A percentile compares a stretch with the other conserved stretches of the same genome.
These are phyloP conservation scores for Drosophila albomicans DNA, from an alignment of 1,140 invertebrate genomes.

Conservation along the genomic window DNA sequence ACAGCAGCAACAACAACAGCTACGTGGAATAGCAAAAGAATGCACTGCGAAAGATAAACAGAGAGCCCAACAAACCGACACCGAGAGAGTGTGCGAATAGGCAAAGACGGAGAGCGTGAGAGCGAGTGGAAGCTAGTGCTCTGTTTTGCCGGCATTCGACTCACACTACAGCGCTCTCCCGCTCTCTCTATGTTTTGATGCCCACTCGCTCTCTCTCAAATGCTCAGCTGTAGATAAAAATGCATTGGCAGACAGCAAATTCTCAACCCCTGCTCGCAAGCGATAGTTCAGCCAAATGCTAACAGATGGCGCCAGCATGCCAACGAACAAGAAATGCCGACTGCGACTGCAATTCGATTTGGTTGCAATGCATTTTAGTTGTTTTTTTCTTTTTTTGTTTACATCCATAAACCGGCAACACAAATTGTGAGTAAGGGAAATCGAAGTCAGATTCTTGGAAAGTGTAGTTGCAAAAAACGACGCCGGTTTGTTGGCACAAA, in stretches of 20 bases:
- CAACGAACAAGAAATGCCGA: constrained; percentile 40
- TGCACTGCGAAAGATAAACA: constrained; percentile 75
- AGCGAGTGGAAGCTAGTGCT: constrained; percentile 4
- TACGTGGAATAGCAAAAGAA: constrained; percentile 32
- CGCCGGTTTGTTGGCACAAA: constrained; percentile 73
- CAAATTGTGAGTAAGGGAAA: constrained; percentile 10
- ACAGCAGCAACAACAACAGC: constrained; percentile 3
- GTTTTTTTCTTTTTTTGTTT: constrained; percentile 47
- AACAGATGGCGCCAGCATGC: constrained; percentile 61
- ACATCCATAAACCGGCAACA: constrained; percentile 34
- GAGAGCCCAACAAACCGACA: constrained; percentile 48
- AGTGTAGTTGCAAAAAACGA: constrained; percentile 62
- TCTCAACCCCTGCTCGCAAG: constrained; percentile 11
- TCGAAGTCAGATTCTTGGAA: constrained; percentile 72
- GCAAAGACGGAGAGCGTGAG: neutral
- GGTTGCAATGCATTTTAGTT: neutral
- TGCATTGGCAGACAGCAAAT: constrained; percentile 32
- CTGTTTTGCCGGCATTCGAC: constrained; percentile 36
- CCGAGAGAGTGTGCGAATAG: neutral
- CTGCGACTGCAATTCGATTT: constrained; percentile 40
- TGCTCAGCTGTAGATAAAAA: constrained; percentile 39
- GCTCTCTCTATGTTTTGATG: neutral
- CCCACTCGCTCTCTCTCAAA: neutral
- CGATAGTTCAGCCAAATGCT: constrained; percentile 56
- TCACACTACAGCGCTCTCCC: neutral